phyloP scores from a whole-genome alignment of 2,113 vertebrate genomes.

The Malurus cyaneus region DNA sequence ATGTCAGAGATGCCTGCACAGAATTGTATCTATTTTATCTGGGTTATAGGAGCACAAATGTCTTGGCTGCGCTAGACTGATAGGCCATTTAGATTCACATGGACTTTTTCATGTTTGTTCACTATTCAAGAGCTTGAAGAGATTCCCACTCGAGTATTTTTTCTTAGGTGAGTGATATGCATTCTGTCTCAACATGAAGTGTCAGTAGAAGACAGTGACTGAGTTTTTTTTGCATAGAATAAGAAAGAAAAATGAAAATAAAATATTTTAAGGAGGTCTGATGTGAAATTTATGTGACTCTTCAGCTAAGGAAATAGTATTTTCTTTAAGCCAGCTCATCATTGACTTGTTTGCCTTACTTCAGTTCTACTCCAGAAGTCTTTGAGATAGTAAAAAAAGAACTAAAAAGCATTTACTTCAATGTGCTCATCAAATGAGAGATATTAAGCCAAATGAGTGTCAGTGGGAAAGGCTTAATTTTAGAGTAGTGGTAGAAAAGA shows the following conservation, averaged over 20 bases:
- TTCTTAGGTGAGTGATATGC: background rate
- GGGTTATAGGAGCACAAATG: background rate
- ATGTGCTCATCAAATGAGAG: constrained; percentile 84
- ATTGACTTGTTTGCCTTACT: constrained; percentile 80
- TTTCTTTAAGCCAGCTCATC: constrained; percentile 80
- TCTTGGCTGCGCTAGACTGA: background rate
- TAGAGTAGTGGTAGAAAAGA: background rate
- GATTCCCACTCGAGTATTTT: background rate
- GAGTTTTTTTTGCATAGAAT: background rate
- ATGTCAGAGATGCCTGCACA: background rate
- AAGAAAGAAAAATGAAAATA: background rate
- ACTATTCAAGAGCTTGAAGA: background rate
- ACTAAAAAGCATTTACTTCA: constrained; percentile 86
- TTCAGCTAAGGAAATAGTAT: background rate
- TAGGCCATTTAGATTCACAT: rapidly evolving
- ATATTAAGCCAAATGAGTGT: constrained; percentile 84
- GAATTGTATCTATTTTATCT: background rate
- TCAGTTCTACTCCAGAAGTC: constrained; percentile 75
- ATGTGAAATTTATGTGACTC: background rate
- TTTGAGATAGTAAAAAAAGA: constrained; percentile 85
- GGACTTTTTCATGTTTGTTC: background rate
- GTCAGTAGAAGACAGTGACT: background rate
- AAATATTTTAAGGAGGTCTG: background rate
- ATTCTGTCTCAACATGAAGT: background rate
- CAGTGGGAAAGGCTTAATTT: constrained; percentile 18